Conservation (phyloP, 2,888 invertebrate genomes). For the Chymomyza fuscimana region DNA sequence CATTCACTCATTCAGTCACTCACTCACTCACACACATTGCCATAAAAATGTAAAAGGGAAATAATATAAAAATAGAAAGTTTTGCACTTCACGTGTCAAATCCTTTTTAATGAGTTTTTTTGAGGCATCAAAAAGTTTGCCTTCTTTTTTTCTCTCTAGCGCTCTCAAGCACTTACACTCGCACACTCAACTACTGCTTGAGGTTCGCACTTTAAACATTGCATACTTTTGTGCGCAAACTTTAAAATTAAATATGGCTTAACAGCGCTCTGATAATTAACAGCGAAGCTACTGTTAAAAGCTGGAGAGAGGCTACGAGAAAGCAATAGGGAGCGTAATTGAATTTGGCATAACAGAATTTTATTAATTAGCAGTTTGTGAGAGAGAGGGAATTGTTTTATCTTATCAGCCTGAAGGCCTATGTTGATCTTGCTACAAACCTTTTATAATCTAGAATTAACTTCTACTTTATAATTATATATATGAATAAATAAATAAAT, state of each 20-base stretch:
- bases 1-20: conserved; percentile 20
- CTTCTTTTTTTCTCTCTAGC: conserved; percentile 56
- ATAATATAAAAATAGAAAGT: conserved; percentile 73
- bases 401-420: no score
- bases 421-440: no score
- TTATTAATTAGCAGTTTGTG: no score
- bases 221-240: background rate
- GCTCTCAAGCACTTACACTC: conserved; percentile 9
- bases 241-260: background rate
- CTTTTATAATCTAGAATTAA: no score
- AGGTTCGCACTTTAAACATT: background rate
- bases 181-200: background rate
- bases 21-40: conserved; percentile 60
- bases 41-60: conserved; percentile 74
- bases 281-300: background rate
- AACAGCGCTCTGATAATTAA: background rate
- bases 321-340: no score
- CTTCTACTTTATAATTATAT: no score
- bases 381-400: no score
- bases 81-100: conserved; percentile 77
- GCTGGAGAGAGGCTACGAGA: background rate
- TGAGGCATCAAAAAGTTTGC: conserved; percentile 75
- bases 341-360: no score
- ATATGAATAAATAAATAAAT: no score
- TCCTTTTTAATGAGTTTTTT: conserved; percentile 77